Conservation (phyloP, 2,888 invertebrate species). For the Anthoptus insignis region DNA sequence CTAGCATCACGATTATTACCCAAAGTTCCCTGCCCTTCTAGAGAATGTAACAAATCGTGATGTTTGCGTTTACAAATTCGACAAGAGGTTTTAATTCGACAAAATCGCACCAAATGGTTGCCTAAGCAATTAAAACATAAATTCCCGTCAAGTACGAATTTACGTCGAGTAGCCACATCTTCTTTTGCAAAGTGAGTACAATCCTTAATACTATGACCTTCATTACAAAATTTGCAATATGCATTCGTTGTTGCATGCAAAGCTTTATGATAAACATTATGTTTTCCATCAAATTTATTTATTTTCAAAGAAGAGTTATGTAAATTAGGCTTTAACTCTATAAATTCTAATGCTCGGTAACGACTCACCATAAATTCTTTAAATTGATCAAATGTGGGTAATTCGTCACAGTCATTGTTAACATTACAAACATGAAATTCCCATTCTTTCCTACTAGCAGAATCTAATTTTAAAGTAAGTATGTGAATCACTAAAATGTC, state of each 20-base stretch:
- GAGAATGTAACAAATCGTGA: slow-evolving; percentile 46
- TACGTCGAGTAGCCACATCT: slow-evolving; percentile 25
- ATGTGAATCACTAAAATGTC: slow-evolving; percentile 47
- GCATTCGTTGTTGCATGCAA: too few species aligned
- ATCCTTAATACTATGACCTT: neutral
- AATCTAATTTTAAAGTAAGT: slow-evolving; percentile 44
- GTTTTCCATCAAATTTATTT: too few species aligned
- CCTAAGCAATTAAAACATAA: slow-evolving; percentile 51
- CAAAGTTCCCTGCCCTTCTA: neutral
- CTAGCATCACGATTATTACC: neutral
- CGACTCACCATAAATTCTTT: slow-evolving; percentile 42
- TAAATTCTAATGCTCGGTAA: slow-evolving; percentile 47
- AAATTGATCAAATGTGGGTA: slow-evolving; percentile 47
- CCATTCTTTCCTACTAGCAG: slow-evolving; percentile 45
- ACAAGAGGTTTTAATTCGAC: slow-evolving; percentile 37
- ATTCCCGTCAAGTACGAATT: slow-evolving; percentile 42
- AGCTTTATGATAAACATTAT: slow-evolving; percentile 46
- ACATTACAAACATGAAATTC: slow-evolving; percentile 43
- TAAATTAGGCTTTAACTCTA: slow-evolving; percentile 34
- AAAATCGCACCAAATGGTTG: slow-evolving; percentile 47
- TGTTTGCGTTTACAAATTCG: slow-evolving; percentile 42
- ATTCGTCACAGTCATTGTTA: slow-evolving; percentile 34
- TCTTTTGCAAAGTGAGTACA: neutral
- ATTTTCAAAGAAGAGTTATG: slow-evolving; percentile 15
- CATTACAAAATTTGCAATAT: slow-evolving; percentile 7